Conservation (phyloP, 2,888 invertebrate genomes). For the Hypomecis punctinalis region DNA sequence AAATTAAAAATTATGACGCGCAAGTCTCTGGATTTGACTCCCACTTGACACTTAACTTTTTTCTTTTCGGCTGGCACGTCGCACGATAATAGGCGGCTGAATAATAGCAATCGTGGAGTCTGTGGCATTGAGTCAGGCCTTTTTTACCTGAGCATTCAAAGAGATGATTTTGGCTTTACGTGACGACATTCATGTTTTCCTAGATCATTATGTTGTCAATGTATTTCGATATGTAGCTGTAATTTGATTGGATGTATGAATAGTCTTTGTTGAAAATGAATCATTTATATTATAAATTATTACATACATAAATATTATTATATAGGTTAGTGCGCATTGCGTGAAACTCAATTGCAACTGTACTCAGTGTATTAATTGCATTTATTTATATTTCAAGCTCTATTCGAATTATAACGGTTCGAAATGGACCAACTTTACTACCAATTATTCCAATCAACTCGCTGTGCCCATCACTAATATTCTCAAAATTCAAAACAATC, state of each 20-base stretch:
- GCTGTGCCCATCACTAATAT: constrained; percentile 12
- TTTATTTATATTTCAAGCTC: not conserved
- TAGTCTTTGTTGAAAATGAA: not conserved
- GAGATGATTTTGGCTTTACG: constrained; percentile 37
- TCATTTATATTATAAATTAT: too few relatives aligned
- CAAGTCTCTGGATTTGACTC: constrained; percentile 31
- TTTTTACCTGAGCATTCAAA: constrained; percentile 42
- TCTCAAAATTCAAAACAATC: constrained; percentile 39
- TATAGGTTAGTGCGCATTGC: not conserved
- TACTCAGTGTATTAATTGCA: too few relatives aligned
- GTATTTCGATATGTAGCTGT: constrained; percentile 2
- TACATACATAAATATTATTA: too few relatives aligned
- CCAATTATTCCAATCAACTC: constrained; percentile 17
- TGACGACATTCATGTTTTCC: constrained; percentile 35
- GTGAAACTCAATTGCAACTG: not conserved
- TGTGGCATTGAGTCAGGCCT: constrained; percentile 39
- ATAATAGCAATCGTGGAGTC: constrained; percentile 42
- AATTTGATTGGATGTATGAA: not conserved
- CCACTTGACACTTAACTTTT: constrained; percentile 38
- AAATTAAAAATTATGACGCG: constrained; percentile 42
- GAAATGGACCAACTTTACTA: constrained; percentile 3
- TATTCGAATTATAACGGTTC: constrained; percentile 10
- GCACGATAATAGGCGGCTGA: constrained; percentile 36
- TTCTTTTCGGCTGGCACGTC: constrained; percentile 35
- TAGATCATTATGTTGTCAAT: constrained; percentile 24